These are phyloP conservation scores for Leucoptera coffeella DNA, from an alignment of 2,888 invertebrate species.

Conservation along the genomic window DNA sequence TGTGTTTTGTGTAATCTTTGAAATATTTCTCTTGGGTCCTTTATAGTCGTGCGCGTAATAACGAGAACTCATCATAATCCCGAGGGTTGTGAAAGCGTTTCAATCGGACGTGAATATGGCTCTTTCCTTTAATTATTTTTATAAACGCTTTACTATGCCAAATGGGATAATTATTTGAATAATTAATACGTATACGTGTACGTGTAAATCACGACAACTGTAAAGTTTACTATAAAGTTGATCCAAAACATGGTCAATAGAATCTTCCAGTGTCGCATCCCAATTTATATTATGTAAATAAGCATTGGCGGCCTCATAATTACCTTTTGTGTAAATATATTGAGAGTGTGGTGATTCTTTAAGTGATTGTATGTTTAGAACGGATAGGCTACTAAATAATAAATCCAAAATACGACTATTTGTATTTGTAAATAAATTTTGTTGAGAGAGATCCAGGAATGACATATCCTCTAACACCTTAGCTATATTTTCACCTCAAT, in stretches of 20 bases:
- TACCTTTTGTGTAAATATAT: background rate
- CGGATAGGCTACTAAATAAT: background rate
- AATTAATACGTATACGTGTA: background rate
- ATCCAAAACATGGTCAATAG: background rate
- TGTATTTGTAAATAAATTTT: background rate
- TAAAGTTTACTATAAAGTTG: background rate
- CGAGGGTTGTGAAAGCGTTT: background rate
- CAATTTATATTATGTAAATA: background rate
- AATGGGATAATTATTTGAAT: background rate
- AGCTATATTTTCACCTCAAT: background rate
- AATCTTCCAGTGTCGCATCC: background rate
- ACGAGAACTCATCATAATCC: conserved; percentile 1
- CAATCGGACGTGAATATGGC: background rate
- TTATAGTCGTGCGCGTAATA: too few relatives aligned
- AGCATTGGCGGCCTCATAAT: background rate
- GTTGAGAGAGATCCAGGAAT: background rate
- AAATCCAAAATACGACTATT: background rate
- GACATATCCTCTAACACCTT: background rate
- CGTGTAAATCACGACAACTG: background rate
- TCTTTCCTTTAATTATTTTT: background rate
- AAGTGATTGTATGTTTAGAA: background rate
- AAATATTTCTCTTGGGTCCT: too few relatives aligned
- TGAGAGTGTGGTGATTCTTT: too few relatives aligned
- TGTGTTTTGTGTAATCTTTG: too few relatives aligned
- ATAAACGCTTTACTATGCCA: conserved; percentile 1